phyloP scores from a whole-genome alignment of 2,888 invertebrate species.

The Monopis laevigella region DNA sequence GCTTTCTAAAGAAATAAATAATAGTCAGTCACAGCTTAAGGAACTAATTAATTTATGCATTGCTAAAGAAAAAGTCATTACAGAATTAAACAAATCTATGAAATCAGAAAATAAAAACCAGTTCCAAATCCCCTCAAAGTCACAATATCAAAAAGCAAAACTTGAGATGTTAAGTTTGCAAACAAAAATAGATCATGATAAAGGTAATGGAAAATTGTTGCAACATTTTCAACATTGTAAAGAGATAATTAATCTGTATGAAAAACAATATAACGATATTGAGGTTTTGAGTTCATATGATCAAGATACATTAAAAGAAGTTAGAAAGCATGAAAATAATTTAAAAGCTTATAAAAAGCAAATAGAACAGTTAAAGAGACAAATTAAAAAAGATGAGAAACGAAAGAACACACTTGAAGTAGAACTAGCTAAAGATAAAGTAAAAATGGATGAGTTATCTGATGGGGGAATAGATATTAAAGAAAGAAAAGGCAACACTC shows the following conservation, averaged over 20 bases:
- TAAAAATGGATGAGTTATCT: conserved; percentile 58
- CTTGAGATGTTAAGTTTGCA: conserved; percentile 64
- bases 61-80: conserved; percentile 76
- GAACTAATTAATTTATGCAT: conserved; percentile 75
- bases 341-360: conserved; percentile 79
- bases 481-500: conserved; percentile 65
- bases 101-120: conserved; percentile 15
- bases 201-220: conserved; percentile 46
- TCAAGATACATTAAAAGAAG: conserved; percentile 69
- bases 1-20: conserved; percentile 69
- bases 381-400: conserved; percentile 78
- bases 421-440: conserved; percentile 67
- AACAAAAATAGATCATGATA: conserved; percentile 68
- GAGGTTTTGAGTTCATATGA: conserved; percentile 60
- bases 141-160: conserved; percentile 67
- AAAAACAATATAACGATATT: conserved; percentile 43
- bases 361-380: conserved; percentile 77
- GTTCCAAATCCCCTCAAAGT: conserved; percentile 70
- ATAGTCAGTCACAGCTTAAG: conserved; percentile 73
- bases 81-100: conserved; percentile 66
- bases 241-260: conserved; percentile 37
- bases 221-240: conserved; percentile 43
- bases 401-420: conserved; percentile 73
- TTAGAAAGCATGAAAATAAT: conserved; percentile 77
- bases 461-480: conserved; percentile 60